phyloP scores from a whole-genome alignment of 2,797 vertebrate genomes.

The Borostomias antarcticus region DNA sequence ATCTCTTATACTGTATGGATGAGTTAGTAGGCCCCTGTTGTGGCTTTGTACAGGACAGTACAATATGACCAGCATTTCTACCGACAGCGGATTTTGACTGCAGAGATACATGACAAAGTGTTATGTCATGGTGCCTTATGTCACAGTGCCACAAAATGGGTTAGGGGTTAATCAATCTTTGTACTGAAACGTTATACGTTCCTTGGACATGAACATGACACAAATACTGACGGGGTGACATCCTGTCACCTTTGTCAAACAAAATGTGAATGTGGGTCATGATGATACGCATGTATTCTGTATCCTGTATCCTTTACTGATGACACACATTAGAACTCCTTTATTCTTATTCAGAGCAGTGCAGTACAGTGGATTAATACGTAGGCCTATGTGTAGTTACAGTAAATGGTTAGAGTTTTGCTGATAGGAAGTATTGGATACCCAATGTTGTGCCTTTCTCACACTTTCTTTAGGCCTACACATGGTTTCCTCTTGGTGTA shows the following conservation, averaged over 20 bases:
- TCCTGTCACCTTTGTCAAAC: slow-evolving; percentile 44
- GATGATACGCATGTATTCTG: slow-evolving; percentile 19
- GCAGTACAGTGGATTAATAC: no score
- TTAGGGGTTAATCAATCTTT: slow-evolving; percentile 9
- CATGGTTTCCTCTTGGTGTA: neutral
- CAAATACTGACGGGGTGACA: slow-evolving; percentile 22
- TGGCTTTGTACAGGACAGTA: no score
- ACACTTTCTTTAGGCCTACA: no score
- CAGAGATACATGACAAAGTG: no score
- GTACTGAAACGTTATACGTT: slow-evolving; percentile 2
- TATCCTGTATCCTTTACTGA: slow-evolving; percentile 29
- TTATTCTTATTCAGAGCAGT: no score
- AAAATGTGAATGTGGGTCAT: slow-evolving; percentile 48
- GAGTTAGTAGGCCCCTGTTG: no score
- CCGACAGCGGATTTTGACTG: no score
- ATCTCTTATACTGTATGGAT: no score
- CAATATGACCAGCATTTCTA: no score
- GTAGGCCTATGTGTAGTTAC: no score
- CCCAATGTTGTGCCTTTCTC: neutral
- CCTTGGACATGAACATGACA: slow-evolving; percentile 42
- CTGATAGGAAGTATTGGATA: neutral
- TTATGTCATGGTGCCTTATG: slow-evolving; percentile 10
- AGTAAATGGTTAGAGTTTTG: no score
- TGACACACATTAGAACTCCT: slow-evolving; percentile 19
- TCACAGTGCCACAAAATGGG: slow-evolving; percentile 9